These are phyloP conservation scores for Tetheella fluctuosa DNA, from an alignment of 2,888 invertebrate genomes.

Conservation along the genomic window DNA sequence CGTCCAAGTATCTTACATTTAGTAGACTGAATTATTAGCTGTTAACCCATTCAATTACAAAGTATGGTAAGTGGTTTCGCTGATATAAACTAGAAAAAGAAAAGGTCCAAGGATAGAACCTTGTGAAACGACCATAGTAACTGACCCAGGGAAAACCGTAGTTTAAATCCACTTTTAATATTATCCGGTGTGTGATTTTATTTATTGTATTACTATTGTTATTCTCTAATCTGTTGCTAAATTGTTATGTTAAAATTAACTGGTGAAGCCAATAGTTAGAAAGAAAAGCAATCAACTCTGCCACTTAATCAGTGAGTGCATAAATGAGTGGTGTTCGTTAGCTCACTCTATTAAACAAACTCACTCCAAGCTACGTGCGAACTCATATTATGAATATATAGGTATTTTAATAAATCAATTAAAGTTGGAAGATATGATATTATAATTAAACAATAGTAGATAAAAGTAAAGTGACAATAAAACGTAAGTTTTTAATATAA, in stretches of 20 bases:
- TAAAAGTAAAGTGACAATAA: no score
- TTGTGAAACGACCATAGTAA: no score
- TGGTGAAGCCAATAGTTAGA: constrained; percentile 43
- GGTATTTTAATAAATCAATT: constrained; percentile 38
- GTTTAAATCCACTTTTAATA: no score
- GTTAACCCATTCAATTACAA: no score
- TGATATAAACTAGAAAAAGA: no score
- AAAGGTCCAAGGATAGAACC: no score
- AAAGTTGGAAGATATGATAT: background rate
- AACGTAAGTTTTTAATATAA: no score
- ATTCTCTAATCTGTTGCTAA: background rate
- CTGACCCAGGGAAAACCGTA: no score
- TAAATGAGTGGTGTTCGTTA: constrained; percentile 53
- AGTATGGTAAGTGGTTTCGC: no score
- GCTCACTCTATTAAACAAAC: constrained; percentile 22
- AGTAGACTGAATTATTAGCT: no score
- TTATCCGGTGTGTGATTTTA: background rate
- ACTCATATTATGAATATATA: constrained; percentile 39
- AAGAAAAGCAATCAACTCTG: constrained; percentile 54
- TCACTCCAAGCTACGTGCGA: constrained; percentile 25
- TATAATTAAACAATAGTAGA: background rate
- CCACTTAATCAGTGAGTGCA: constrained; percentile 48
- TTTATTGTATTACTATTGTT: background rate
- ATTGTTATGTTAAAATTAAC: constrained; percentile 20
- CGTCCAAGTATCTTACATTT: no score